Evolutionary conservation across 1,140 invertebrate genomes (phyloP).

Genomic region (Drosophila sechellia): DNA sequence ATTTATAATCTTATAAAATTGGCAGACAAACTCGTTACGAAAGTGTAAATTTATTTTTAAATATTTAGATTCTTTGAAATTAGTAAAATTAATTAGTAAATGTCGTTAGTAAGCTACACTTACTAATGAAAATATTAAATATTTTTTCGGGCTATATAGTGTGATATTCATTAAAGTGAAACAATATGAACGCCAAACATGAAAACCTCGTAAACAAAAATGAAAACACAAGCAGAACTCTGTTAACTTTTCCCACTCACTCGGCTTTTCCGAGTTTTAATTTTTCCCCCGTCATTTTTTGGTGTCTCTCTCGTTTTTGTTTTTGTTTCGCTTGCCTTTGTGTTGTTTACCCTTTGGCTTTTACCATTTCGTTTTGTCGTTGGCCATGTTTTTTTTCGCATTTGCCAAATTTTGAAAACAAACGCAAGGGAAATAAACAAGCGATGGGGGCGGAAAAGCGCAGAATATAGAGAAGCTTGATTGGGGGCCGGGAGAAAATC

Average conservation of each 20-base stretch:
- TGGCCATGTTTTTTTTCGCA: constrained; percentile 69
- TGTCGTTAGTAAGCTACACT: no score
- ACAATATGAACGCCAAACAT: constrained; percentile 36
- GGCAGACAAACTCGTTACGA: no score
- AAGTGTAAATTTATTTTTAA: no score
- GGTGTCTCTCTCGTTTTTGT: constrained; percentile 42
- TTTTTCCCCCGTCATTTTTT: constrained; percentile 11
- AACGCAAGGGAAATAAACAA: constrained; percentile 69
- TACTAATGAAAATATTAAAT: neutral
- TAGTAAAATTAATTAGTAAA: neutral
- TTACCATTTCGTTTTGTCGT: constrained; percentile 65
- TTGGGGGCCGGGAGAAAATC: constrained; percentile 8
- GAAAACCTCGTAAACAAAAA: constrained; percentile 56
- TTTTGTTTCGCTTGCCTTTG: constrained; percentile 53
- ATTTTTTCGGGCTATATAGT: neutral
- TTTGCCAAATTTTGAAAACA: constrained; percentile 77
- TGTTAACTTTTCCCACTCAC: constrained; percentile 15
- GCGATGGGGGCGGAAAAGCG: neutral
- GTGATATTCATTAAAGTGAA: neutral
- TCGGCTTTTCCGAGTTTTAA: neutral
- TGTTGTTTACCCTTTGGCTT: constrained; percentile 78
- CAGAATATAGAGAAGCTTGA: constrained; percentile 13
- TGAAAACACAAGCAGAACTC: constrained; percentile 53
- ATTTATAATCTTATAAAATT: no score
- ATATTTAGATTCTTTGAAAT: no score